Base-by-base conservation (phyloP, 2,113 vertebrate species). In the Ariopsis seemanni region DNA sequence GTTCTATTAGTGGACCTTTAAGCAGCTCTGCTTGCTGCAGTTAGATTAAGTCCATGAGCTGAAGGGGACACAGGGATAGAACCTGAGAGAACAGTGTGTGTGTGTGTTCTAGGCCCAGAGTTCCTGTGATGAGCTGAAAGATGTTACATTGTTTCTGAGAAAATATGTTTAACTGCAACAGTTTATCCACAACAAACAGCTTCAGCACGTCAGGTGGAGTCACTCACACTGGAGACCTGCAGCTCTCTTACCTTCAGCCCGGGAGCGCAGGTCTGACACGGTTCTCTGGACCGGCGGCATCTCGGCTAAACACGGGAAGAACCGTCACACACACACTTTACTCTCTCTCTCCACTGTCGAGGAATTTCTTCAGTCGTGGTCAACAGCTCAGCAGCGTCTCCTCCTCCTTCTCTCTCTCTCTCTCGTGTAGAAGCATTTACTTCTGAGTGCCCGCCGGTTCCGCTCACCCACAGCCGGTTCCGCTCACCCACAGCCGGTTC, bases 281-380 rank as follows among this genome's bases (percentile, higher is more conserved):
- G 97, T 97, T 90, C 96, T 97, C 93, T 96, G 96, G 88, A 98
- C 97, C 63, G 97, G 95, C 82, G 96, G 95, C 97, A 98, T 97
- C 94, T 91, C 93, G 71, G 78, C 25, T 25, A 89, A 53, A 55
- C 55, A 48, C 84, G 75, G 27, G 22, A 18, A 78, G 78, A 90
- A 91, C 92, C 42, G 42, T 42, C 42, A 4, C 42, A 4, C 42
- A 42, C 42, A 4, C 42, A 42, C 42, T 42, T 42, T 3, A 4
- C 42, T 42, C 42, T 42, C 42, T 42, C 42, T 85, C 89, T 90
- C 80, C 30, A 69, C 90, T 91, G 93, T 87, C 85, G 89, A 83
- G 85, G 34, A 90, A 87, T 89, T 69, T 85, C 14, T 72, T 82
- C n/a, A 89, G 88, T 84, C 89, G 11, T 89, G 91, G 89, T 84